Percentiles rank a stretch among this genome's conserved stretches.
Evolutionary conservation across 2,113 vertebrate genomes (phyloP).

Genomic region (Anguilla japonica): DNA sequence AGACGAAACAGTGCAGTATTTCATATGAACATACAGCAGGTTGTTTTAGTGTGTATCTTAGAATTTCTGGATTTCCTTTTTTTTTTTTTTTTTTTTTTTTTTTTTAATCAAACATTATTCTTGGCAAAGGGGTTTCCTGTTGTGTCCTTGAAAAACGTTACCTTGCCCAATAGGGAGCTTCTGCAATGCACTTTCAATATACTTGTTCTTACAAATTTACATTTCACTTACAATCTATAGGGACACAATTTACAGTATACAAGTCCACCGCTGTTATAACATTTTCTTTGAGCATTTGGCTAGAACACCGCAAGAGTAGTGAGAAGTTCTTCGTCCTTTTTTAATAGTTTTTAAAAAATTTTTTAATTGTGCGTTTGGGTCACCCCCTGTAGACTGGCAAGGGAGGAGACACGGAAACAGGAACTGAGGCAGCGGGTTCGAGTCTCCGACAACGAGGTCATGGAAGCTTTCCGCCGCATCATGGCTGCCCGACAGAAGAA

Average conservation of each 20-base stretch:
- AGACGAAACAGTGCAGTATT: no score
- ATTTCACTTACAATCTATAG: no score
- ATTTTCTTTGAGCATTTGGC: neutral
- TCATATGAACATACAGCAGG: no score
- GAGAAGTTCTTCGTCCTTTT: neutral
- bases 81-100: no score
- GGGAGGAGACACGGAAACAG: constrained; percentile 92
- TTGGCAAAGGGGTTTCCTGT: neutral
- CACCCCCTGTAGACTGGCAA: constrained; percentile 76
- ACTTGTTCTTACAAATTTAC: no score
- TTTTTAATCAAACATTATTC: no score
- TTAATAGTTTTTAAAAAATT: neutral
- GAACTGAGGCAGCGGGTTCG: constrained; percentile 92
- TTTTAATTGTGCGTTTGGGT: neutral
- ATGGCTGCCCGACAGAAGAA: constrained; percentile 99
- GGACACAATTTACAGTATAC: no score
- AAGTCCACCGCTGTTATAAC: neutral
- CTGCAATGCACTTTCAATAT: no score
- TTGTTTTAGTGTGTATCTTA: no score
- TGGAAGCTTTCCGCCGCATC: constrained; percentile 98
- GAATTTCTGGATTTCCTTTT: no score
- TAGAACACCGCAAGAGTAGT: neutral
- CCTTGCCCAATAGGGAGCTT: neutral
- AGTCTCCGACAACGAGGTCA: constrained; percentile 94
- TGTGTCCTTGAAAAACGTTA: neutral